Conservation (phyloP, 2,888 invertebrate genomes). For the Ethmia dodecea region DNA sequence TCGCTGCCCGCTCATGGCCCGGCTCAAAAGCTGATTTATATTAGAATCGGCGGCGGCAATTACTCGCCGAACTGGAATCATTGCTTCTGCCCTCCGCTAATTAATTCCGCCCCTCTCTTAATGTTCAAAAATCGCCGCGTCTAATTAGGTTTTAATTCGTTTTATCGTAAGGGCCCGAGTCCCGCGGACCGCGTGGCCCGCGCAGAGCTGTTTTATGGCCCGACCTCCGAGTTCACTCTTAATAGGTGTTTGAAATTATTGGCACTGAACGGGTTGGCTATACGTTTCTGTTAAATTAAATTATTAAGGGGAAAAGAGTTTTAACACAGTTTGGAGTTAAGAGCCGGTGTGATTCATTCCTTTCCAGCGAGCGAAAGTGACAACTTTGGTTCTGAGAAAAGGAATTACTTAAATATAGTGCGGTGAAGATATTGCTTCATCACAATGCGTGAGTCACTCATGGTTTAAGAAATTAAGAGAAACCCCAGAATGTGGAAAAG, state of each 20-base stretch:
- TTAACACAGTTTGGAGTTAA: too few species aligned
- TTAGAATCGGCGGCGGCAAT: constrained; percentile 54
- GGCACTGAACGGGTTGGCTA: background rate
- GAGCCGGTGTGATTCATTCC: too few species aligned
- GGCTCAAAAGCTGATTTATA: constrained; percentile 46
- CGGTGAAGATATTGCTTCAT: too few species aligned
- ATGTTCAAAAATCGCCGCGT: constrained; percentile 75
- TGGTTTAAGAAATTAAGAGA: too few species aligned
- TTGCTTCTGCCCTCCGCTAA: constrained; percentile 68
- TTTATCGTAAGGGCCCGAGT: constrained; percentile 44
- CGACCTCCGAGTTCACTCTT: constrained; percentile 3
- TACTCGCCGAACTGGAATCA: constrained; percentile 70
- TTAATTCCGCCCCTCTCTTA: constrained; percentile 73
- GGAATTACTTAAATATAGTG: too few species aligned
- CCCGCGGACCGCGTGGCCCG: constrained; percentile 10
- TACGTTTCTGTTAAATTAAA: background rate
- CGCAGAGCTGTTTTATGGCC: constrained; percentile 11
- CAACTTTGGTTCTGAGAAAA: too few species aligned
- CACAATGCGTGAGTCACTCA: too few species aligned
- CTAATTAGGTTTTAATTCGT: constrained; percentile 78
- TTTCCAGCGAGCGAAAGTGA: too few species aligned
- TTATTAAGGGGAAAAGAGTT: too few species aligned
- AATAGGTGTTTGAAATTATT: constrained; percentile 8
- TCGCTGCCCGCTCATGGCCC: too few species aligned
- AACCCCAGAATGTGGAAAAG: too few species aligned